Evolutionary conservation across 2,797 vertebrate genomes (phyloP).

Genomic region (Lithobates pipiens): DNA sequence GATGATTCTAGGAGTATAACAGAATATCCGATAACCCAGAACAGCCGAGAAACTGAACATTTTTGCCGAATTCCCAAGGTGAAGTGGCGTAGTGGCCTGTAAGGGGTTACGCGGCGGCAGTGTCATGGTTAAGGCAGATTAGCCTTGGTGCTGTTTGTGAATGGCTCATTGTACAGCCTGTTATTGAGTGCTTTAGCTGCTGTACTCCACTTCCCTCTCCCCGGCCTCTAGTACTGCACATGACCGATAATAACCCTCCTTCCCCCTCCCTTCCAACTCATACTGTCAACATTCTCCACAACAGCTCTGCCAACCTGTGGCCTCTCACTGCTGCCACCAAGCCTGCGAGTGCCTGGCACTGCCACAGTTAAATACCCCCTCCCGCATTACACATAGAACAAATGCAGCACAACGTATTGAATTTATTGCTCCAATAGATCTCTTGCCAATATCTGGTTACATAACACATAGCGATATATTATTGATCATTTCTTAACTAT

Average conservation of each 20-base stretch:
- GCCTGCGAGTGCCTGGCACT: not conserved
- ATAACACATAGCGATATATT: too few relatives aligned
- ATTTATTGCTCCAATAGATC: too few relatives aligned
- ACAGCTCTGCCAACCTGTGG: constrained; percentile 32
- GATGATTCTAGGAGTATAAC: not conserved
- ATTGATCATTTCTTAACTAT: not conserved
- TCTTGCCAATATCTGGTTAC: too few relatives aligned
- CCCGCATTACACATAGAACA: not conserved
- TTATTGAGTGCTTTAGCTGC: constrained; percentile 33
- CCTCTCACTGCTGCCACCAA: not conserved
- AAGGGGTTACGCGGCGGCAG: constrained; percentile 1
- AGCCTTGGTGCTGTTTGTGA: constrained; percentile 59
- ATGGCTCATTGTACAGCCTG: constrained; percentile 67
- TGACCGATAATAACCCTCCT: constrained; percentile 81
- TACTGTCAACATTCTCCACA: constrained; percentile 76
- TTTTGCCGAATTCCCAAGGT: not conserved
- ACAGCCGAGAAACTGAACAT: not conserved
- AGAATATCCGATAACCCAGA: not conserved
- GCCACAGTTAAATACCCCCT: not conserved
- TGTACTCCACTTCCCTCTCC: constrained; percentile 60
- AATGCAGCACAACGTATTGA: not conserved
- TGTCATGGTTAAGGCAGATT: constrained; percentile 24
- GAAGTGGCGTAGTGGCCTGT: not conserved
- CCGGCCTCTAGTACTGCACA: constrained; percentile 67
- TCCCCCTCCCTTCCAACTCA: constrained; percentile 50